These are phyloP conservation scores for Perizoma flavofasciatum DNA, from an alignment of 2,888 invertebrate species.

Conservation along the genomic window DNA sequence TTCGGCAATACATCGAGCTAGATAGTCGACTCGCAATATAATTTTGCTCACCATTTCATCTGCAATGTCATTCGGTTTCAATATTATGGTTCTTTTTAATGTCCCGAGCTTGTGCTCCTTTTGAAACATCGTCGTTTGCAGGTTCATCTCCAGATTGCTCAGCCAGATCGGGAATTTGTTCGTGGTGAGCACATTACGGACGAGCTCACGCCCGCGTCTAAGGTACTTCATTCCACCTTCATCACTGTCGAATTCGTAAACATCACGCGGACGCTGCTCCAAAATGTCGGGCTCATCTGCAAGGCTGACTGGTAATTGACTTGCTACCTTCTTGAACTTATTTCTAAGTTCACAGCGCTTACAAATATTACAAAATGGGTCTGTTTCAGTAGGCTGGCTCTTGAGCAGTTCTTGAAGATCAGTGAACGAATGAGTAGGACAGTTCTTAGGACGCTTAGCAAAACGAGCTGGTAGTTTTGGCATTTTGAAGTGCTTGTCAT, in stretches of 20 bases:
- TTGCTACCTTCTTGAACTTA: slow-evolving; percentile 2
- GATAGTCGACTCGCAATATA: slow-evolving; percentile 5
- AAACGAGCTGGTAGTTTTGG: background rate
- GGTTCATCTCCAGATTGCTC: slow-evolving; percentile 10
- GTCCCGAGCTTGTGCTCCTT: slow-evolving; percentile 11
- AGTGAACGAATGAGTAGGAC: background rate
- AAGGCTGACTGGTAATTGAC: slow-evolving; percentile 1
- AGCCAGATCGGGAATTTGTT: slow-evolving; percentile 15
- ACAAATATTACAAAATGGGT: slow-evolving; percentile 1
- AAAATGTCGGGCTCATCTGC: slow-evolving; percentile 9
- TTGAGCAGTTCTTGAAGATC: slow-evolving; percentile 3
- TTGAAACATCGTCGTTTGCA: slow-evolving; percentile 12
- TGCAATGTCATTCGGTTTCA: background rate
- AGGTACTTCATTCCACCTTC: slow-evolving; percentile 7
- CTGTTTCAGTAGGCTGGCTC: background rate
- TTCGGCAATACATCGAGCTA: slow-evolving; percentile 7
- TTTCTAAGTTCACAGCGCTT: slow-evolving; percentile 3
- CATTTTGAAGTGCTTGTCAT: slow-evolving; percentile 1
- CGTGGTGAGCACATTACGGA: slow-evolving; percentile 9
- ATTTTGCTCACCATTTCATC: slow-evolving; percentile 6
- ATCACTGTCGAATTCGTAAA: slow-evolving; percentile 9
- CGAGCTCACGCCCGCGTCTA: slow-evolving; percentile 8
- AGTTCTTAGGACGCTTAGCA: slow-evolving; percentile 3
- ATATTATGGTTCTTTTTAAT: slow-evolving; percentile 5
- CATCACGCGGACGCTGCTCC: background rate